Evolutionary conservation across 2,888 invertebrate species (phyloP).

Genomic region (Rotaria socialis): DNA sequence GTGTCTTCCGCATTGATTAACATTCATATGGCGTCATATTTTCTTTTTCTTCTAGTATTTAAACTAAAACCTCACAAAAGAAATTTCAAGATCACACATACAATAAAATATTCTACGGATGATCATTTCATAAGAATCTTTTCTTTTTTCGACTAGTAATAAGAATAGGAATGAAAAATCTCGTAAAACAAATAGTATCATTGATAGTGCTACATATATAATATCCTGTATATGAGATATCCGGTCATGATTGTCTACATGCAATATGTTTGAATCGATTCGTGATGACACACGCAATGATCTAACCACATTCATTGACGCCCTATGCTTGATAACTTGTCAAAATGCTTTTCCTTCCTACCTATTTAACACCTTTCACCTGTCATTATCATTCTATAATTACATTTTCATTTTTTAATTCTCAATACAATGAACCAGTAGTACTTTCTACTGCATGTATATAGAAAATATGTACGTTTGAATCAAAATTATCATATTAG

Average conservation of each 20-base stretch:
- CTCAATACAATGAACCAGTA: neutral
- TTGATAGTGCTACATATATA: neutral
- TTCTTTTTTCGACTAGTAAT: neutral
- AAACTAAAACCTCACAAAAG: neutral
- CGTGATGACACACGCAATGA: neutral
- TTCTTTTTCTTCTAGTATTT: neutral
- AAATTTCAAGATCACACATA: neutral
- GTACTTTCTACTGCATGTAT: neutral
- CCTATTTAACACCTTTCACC: conserved; percentile 9
- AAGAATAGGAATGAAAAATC: neutral
- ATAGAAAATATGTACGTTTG: neutral
- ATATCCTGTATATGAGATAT: neutral
- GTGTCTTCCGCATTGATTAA: neutral
- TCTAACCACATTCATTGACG: neutral
- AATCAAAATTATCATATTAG: neutral
- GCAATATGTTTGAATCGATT: neutral
- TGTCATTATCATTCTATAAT: neutral
- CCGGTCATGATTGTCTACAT: conserved; percentile 16
- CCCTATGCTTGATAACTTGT: neutral
- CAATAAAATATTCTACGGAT: neutral
- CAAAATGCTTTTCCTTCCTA: neutral
- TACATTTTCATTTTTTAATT: neutral
- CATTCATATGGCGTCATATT: neutral
- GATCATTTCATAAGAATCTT: neutral
- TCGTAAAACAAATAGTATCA: neutral